Percentiles rank a stretch among this genome's conserved stretches.
These are phyloP conservation scores for Mus minutoides DNA, from an alignment of 2,797 vertebrate species.

Conservation along the genomic window DNA sequence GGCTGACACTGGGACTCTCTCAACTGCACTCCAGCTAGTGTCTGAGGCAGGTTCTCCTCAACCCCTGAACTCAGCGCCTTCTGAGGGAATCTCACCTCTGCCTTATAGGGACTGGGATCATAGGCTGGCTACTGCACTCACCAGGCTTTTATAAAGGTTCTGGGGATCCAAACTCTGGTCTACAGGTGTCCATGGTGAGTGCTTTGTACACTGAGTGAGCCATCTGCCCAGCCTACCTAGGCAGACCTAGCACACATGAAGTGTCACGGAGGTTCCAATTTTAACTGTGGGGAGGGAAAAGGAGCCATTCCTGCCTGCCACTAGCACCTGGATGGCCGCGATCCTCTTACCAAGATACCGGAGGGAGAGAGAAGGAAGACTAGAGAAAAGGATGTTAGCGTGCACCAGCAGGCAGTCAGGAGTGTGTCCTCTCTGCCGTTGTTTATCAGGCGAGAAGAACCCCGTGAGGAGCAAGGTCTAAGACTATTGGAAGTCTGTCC, in stretches of 20 bases:
- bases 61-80: not conserved
- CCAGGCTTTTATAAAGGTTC: not conserved
- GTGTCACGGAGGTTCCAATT: not conserved
- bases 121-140: not conserved
- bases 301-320: not conserved
- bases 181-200: not conserved
- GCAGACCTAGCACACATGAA: not conserved
- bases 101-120: not conserved
- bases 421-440: not conserved
- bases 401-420: not conserved
- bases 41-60: not conserved
- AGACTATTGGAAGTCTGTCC: not conserved
- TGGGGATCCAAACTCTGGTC: not conserved
- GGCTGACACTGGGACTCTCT: not conserved
- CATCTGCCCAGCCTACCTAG: not conserved
- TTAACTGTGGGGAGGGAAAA: not conserved
- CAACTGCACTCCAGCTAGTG: not conserved
- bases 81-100: not conserved
- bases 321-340: fast-evolving
- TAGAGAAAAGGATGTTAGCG: not conserved
- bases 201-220: not conserved
- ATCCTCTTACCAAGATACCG: not conserved
- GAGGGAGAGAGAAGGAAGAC: not conserved
- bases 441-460: not conserved
- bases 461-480: not conserved